phyloP scores from a whole-genome alignment of 30 jellyfish, hydroid and myxozoan species.

The Catostylus mosaicus region DNA sequence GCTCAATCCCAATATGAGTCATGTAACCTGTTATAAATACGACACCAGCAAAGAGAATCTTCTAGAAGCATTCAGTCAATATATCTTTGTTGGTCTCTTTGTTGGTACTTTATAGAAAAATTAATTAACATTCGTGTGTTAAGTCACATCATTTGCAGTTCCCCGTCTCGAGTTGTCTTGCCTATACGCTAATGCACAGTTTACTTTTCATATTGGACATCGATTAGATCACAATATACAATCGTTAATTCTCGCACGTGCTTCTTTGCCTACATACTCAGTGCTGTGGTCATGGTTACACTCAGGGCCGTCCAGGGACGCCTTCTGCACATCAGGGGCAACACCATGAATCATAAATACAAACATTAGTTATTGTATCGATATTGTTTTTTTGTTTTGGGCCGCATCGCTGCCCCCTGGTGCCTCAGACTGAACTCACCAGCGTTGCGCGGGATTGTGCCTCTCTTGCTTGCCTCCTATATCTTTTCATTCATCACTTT shows the following conservation, averaged over 20 bases:
- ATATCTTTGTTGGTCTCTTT: neutral
- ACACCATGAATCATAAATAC: too few species aligned
- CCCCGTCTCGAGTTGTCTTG: neutral
- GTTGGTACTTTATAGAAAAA: constrained; percentile 6
- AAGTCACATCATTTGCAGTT: neutral
- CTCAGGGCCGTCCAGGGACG: too few species aligned
- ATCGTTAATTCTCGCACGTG: too few species aligned
- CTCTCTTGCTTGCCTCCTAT: neutral
- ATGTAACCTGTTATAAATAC: neutral
- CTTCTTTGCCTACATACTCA: too few species aligned
- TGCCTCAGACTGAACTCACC: too few species aligned
- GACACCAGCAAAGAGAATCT: neutral
- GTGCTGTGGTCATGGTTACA: too few species aligned
- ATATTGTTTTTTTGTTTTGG: too few species aligned
- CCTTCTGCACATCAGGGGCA: too few species aligned
- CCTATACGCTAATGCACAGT: neutral
- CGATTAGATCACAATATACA: too few species aligned
- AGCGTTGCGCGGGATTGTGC: too few species aligned
- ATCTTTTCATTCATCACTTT: neutral
- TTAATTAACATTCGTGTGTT: neutral
- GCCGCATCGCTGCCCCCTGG: too few species aligned
- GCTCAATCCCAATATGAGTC: neutral
- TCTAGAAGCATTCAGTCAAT: neutral
- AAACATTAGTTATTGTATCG: too few species aligned
- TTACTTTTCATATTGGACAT: neutral